Conservation (phyloP, 2,888 invertebrate species). For the Lamellibrachia satsuma region DNA sequence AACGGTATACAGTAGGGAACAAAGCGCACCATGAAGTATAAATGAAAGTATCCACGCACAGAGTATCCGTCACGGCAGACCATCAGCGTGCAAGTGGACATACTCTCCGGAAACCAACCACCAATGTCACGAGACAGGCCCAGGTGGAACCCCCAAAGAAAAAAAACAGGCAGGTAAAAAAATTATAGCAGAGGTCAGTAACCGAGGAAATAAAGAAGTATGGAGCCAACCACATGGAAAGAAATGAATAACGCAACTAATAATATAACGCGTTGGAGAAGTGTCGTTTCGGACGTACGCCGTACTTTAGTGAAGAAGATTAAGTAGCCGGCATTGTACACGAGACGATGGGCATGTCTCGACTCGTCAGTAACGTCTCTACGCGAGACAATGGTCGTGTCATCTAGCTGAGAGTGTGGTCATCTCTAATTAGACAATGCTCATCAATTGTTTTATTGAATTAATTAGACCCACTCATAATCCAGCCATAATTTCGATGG, state of each 20-base stretch:
- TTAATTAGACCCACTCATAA: conserved; percentile 5
- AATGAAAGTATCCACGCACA: neutral
- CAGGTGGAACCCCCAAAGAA: too few species aligned
- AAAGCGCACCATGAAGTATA: neutral
- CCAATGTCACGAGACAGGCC: too few species aligned
- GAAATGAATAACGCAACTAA: too few species aligned
- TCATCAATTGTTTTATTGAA: conserved; percentile 5
- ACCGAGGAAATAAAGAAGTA: too few species aligned
- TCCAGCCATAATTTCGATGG: neutral
- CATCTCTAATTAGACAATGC: neutral
- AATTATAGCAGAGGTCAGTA: too few species aligned
- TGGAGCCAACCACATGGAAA: too few species aligned
- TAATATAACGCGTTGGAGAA: too few species aligned
- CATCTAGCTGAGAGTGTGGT: neutral
- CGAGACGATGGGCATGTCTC: neutral
- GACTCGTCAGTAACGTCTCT: neutral
- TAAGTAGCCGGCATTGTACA: neutral
- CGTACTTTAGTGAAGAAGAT: too few species aligned
- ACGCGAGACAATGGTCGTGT: neutral
- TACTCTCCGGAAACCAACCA: too few species aligned
- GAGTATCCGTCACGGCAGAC: neutral
- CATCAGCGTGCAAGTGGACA: too few species aligned
- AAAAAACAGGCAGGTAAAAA: too few species aligned
- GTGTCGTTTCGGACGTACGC: too few species aligned
- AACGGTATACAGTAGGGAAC: neutral